Evolutionary conservation across 2,797 vertebrate species (phyloP).

Genomic region (Aulostomus chinensis): DNA sequence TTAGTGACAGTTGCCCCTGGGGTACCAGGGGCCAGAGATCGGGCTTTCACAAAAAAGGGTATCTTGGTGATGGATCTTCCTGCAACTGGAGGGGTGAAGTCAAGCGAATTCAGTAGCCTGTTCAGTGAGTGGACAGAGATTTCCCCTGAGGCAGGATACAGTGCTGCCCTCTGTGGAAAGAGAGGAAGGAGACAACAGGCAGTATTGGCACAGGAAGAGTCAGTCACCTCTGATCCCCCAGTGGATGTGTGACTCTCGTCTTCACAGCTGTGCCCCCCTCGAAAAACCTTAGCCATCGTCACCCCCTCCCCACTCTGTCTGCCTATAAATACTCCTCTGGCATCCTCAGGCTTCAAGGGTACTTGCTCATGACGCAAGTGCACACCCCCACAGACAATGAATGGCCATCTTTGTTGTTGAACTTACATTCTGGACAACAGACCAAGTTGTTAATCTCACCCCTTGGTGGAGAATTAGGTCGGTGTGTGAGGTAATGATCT

Average conservation of each 20-base stretch:
- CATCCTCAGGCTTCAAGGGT: constrained; percentile 16
- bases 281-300: constrained; percentile 31
- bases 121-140: constrained; percentile 27
- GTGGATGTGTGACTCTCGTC: too few species aligned
- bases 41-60: constrained; percentile 34
- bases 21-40: constrained; percentile 45
- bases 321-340: constrained; percentile 20
- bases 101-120: constrained; percentile 43
- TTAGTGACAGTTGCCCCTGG: constrained; percentile 68
- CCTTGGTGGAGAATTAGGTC: neutral
- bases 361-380: constrained; percentile 8
- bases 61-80: constrained; percentile 39
- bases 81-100: constrained; percentile 53
- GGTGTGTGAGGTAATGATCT: too few species aligned
- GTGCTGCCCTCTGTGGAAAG: constrained; percentile 29
- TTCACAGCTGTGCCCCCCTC: constrained; percentile 19
- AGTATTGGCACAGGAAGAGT: constrained; percentile 48
- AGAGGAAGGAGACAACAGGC: constrained; percentile 36
- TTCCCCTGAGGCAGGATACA: constrained; percentile 24
- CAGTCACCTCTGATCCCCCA: constrained; percentile 71
- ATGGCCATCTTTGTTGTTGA: neutral
- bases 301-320: constrained; percentile 23
- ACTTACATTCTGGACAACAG: neutral
- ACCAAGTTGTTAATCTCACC: neutral
- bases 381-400: neutral